Evolutionary conservation across 2,888 invertebrate genomes (phyloP).

Genomic region (Arge pagana): DNA sequence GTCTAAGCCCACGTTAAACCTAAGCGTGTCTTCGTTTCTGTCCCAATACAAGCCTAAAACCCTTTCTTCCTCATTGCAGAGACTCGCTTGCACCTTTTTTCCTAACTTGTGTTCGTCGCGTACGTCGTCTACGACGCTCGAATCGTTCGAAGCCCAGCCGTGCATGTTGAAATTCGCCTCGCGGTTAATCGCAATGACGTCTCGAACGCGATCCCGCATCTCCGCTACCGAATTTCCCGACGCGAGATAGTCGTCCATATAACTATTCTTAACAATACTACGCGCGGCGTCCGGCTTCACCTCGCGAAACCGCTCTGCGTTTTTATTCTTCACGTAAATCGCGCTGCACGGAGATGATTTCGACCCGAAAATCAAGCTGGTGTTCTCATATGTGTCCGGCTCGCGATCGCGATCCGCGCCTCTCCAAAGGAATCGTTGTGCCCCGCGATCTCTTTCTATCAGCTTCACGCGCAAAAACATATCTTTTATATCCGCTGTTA

Average conservation of each 20-base stretch:
- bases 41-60: constrained; percentile 33
- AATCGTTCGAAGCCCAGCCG: constrained; percentile 30
- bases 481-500: constrained; percentile 45
- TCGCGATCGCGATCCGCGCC: too few species aligned
- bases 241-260: constrained; percentile 42
- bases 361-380: too few species aligned
- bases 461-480: constrained; percentile 47
- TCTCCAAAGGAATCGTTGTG: too few species aligned
- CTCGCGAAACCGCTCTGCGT: constrained; percentile 30
- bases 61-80: neutral
- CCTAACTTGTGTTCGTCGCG: neutral
- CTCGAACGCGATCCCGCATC: constrained; percentile 28
- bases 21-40: constrained; percentile 27
- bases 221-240: constrained; percentile 32
- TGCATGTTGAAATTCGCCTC: constrained; percentile 33
- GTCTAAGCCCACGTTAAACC: constrained; percentile 27
- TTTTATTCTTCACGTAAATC: constrained; percentile 39
- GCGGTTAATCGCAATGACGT: constrained; percentile 28
- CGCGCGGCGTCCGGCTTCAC: constrained; percentile 33
- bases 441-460: constrained; percentile 33
- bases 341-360: too few species aligned
- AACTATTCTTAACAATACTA: constrained; percentile 38
- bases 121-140: neutral
- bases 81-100: too few species aligned
- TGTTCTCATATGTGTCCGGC: too few species aligned